A percentile compares a stretch with the other conserved stretches of the same genome.
Conservation (phyloP, 1,140 invertebrate species). For the Cherax quadricarinatus region DNA sequence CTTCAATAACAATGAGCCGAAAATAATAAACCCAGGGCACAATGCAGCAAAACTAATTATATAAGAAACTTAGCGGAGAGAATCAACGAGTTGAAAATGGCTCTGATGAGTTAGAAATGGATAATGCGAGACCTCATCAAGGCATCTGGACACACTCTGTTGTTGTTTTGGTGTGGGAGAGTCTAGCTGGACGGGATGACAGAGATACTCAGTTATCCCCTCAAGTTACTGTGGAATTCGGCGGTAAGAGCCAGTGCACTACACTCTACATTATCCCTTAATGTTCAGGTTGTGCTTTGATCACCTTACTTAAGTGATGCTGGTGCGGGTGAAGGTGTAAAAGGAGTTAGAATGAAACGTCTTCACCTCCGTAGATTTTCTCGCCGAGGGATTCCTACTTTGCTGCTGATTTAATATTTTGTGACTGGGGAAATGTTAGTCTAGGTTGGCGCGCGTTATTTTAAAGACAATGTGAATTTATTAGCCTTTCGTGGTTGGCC, state of each 20-base stretch:
- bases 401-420: neutral
- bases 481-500: too few relatives aligned
- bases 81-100: too few relatives aligned
- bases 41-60: neutral
- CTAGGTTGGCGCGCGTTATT: too few relatives aligned
- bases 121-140: neutral
- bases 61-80: too few relatives aligned
- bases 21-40: neutral
- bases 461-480: too few relatives aligned
- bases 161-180: constrained; percentile 10
- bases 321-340: neutral
- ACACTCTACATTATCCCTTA: neutral
- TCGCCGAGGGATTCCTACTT: neutral
- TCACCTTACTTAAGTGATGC: neutral
- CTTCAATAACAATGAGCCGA: neutral
- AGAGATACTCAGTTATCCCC: neutral
- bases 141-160: neutral
- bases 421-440: too few relatives aligned
- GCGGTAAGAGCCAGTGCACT: neutral
- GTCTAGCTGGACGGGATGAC: neutral
- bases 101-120: too few relatives aligned
- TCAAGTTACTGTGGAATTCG: neutral
- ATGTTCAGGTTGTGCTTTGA: neutral
- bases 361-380: neutral
- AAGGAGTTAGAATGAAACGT: neutral